phyloP scores from a whole-genome alignment of 2,888 invertebrate genomes.

The Pristionchus exspectatus region DNA sequence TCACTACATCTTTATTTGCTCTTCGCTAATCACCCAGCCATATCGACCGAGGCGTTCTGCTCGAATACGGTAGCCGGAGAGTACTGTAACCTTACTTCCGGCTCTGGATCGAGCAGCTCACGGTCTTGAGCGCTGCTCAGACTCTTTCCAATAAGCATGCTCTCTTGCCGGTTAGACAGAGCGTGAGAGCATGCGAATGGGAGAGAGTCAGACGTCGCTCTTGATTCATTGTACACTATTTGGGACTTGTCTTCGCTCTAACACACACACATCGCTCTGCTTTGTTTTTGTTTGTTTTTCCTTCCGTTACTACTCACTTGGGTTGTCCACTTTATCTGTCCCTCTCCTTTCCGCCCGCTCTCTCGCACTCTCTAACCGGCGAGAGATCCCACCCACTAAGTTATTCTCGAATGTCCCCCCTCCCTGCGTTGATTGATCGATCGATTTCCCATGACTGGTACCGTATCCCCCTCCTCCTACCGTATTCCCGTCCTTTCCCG shows the following conservation, averaged over 20 bases:
- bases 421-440: background rate
- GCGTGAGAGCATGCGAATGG: background rate
- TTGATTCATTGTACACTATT: constrained; percentile 3
- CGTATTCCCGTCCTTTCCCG: background rate
- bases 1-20: background rate
- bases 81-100: background rate
- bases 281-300: background rate
- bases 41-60: background rate
- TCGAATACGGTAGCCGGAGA: background rate
- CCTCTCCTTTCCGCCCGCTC: background rate
- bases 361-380: constrained; percentile 1
- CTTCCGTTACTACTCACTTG: background rate
- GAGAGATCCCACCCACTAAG: constrained; percentile 13
- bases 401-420: background rate
- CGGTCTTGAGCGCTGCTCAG: background rate
- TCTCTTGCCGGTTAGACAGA: background rate
- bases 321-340: background rate
- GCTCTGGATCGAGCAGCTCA: background rate
- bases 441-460: background rate
- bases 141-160: background rate
- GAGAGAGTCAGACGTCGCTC: background rate
- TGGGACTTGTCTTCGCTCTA: background rate
- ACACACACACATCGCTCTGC: constrained; percentile 47
- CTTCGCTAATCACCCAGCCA: background rate
- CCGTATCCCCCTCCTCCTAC: constrained; percentile 9